These are phyloP conservation scores for Platycnemis pennipes DNA, from an alignment of 2,888 invertebrate genomes.

Conservation along the genomic window DNA sequence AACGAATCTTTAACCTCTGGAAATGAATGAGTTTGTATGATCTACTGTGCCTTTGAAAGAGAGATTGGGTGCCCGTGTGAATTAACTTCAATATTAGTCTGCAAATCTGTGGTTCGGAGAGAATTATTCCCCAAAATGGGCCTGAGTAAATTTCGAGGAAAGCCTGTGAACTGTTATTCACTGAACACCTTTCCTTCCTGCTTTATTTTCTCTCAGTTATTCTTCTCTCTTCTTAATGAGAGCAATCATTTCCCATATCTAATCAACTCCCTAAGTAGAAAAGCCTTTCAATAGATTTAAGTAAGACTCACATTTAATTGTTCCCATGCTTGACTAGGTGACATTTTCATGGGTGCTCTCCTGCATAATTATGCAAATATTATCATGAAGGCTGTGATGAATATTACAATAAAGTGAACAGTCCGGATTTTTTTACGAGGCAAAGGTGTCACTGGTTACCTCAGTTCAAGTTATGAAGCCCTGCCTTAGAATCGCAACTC, in stretches of 20 bases:
- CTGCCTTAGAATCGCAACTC: neutral
- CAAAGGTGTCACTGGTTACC: neutral
- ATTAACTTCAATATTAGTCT: neutral
- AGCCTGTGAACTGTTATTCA: slow-evolving; percentile 49
- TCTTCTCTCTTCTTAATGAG: neutral
- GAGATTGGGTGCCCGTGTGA: slow-evolving; percentile 57
- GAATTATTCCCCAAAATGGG: neutral
- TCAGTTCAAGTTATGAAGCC: neutral
- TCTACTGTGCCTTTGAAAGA: slow-evolving; percentile 53
- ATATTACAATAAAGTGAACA: too few relatives aligned
- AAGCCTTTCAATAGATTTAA: neutral
- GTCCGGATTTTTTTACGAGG: neutral
- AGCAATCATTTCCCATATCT: neutral
- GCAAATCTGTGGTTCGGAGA: neutral
- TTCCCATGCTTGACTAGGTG: neutral
- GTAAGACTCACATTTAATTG: neutral
- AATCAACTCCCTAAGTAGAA: neutral
- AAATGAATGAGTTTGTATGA: slow-evolving; percentile 44
- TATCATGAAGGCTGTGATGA: neutral
- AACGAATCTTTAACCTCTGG: neutral
- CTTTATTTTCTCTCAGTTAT: too few relatives aligned
- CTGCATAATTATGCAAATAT: neutral
- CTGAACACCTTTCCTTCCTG: neutral
- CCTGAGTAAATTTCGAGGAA: neutral
- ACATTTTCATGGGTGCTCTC: neutral